Conservation (phyloP, 2,888 invertebrate genomes). For the Drosophila subquinaria region DNA sequence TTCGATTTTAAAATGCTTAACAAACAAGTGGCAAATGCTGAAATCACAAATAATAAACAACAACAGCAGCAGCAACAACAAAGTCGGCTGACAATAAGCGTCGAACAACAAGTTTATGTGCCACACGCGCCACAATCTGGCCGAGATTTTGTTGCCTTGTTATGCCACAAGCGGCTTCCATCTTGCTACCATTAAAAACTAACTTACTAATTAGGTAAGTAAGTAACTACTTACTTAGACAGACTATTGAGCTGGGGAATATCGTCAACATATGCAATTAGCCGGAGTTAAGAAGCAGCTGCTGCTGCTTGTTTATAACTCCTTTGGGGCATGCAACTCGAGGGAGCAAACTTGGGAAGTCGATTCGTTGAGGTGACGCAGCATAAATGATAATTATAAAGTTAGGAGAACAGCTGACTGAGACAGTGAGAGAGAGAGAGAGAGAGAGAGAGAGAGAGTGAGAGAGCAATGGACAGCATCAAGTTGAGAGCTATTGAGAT, state of each 20-base stretch:
- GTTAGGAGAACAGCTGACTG: constrained; percentile 1
- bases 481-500: constrained; percentile 1
- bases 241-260: constrained; percentile 6
- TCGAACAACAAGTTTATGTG: constrained; percentile 64
- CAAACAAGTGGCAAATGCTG: constrained; percentile 70
- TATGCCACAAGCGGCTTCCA: constrained; percentile 20
- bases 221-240: constrained; percentile 11
- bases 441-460: too few relatives aligned
- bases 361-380: constrained; percentile 22
- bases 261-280: constrained; percentile 29
- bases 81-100: constrained; percentile 7
- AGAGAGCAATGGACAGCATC: not conserved
- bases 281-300: constrained; percentile 16
- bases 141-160: constrained; percentile 26
- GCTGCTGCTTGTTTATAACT: constrained; percentile 30
- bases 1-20: constrained; percentile 70
- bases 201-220: constrained; percentile 23
- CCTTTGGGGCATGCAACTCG: constrained; percentile 5
- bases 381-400: constrained; percentile 38
- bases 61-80: constrained; percentile 29
- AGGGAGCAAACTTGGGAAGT: constrained; percentile 12
- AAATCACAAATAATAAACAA: constrained; percentile 44
- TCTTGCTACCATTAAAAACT: constrained; percentile 25
- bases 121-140: constrained; percentile 70
- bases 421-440: too few relatives aligned